phyloP scores from a whole-genome alignment of 1,140 invertebrate species.

The Aphidius ervi region DNA sequence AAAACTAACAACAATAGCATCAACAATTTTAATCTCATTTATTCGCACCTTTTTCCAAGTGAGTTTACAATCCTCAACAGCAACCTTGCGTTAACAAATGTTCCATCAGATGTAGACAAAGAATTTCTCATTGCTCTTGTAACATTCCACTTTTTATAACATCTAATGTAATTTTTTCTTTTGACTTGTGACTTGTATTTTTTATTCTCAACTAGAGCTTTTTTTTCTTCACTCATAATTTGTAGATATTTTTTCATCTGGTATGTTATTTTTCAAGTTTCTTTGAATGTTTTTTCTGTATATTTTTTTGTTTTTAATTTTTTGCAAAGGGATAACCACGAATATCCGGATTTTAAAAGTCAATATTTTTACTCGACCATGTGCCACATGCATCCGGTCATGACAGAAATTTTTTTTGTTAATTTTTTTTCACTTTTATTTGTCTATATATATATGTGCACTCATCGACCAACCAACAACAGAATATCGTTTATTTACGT shows the following conservation, averaged over 20 bases:
- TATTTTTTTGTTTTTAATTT: background rate
- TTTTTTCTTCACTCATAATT: background rate
- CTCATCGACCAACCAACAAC: background rate
- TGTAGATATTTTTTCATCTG: background rate
- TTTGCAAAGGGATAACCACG: background rate
- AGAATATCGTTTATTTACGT: conserved; percentile 15
- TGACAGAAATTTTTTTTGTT: background rate
- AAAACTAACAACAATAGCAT: no score
- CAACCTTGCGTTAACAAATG: no score
- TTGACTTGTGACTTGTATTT: background rate
- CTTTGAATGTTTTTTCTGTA: background rate
- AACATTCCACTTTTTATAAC: no score
- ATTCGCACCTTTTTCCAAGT: no score
- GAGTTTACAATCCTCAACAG: no score
- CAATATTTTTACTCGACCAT: conserved; percentile 8
- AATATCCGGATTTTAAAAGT: conserved; percentile 3
- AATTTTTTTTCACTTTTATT: no score
- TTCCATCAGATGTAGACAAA: no score
- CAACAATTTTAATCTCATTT: no score
- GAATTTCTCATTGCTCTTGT: no score
- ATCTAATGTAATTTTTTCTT: no score
- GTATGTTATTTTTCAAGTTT: background rate
- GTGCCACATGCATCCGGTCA: background rate
- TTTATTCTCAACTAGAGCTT: background rate
- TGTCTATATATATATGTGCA: background rate